These are phyloP conservation scores for Phasianus colchicus DNA, from an alignment of 2,113 vertebrate genomes.

Conservation along the genomic window DNA sequence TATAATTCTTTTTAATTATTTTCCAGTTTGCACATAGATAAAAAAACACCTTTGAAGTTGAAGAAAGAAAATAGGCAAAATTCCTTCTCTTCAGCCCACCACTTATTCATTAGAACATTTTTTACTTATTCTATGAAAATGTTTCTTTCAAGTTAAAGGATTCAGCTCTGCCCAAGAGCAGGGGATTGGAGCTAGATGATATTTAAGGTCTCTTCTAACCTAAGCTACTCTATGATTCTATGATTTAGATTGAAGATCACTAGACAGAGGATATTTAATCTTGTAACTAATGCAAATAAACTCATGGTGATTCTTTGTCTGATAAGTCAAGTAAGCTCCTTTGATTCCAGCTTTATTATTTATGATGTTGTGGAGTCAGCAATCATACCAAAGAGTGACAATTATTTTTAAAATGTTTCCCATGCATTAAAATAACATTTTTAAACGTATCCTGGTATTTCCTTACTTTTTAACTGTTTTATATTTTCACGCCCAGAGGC, in stretches of 20 bases:
- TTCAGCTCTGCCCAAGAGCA: not conserved
- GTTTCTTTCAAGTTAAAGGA: not conserved
- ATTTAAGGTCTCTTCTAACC: no score
- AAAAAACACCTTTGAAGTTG: not conserved
- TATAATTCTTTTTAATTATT: not conserved
- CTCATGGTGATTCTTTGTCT: not conserved
- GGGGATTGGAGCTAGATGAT: no score
- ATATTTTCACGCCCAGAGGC: not conserved
- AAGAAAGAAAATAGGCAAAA: not conserved
- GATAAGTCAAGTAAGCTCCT: not conserved
- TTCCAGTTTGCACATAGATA: not conserved
- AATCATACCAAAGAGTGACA: not conserved
- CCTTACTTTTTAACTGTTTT: not conserved
- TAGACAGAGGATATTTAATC: not conserved
- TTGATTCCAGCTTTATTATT: not conserved
- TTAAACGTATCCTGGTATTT: not conserved
- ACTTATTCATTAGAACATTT: not conserved
- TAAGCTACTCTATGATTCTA: no score
- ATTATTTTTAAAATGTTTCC: not conserved
- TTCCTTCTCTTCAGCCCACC: not conserved
- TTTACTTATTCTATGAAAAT: not conserved
- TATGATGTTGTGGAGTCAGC: not conserved
- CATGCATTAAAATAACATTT: not conserved
- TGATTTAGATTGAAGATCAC: not conserved
- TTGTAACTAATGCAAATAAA: not conserved